A percentile compares a stretch with the other conserved stretches of the same genome.
Evolutionary conservation across 2,113 vertebrate genomes (phyloP).

Genomic region (Barnardius zonarius): DNA sequence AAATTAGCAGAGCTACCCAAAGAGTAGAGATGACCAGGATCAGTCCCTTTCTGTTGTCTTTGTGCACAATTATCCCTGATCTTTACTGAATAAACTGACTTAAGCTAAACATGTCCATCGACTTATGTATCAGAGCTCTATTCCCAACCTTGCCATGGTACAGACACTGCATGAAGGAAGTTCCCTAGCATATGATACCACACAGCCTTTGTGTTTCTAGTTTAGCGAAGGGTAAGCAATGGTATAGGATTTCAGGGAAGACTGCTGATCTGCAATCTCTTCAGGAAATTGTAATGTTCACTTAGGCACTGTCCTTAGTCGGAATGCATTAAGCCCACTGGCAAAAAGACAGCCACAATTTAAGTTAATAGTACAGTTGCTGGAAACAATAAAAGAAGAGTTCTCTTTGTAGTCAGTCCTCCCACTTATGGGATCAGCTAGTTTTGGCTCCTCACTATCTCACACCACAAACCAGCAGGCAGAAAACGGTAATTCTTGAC

Average conservation of each 20-base stretch:
- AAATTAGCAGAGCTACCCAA: background rate
- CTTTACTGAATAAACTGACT: constrained; percentile 12
- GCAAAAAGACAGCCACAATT: constrained; percentile 64
- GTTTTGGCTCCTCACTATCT: background rate
- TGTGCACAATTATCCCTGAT: background rate
- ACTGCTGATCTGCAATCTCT: constrained; percentile 64
- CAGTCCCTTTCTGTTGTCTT: background rate
- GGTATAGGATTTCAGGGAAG: constrained; percentile 39
- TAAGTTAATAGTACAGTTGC: constrained; percentile 68
- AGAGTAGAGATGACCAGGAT: background rate
- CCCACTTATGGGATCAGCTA: constrained; percentile 22
- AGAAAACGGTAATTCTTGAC: constrained; percentile 2
- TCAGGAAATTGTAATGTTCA: constrained; percentile 72
- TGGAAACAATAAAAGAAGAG: constrained; percentile 59
- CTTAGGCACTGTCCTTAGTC: constrained; percentile 64
- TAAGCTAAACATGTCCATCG: background rate
- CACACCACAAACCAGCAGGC: background rate
- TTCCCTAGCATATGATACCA: background rate
- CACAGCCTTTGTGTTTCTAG: background rate
- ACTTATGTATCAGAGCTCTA: background rate
- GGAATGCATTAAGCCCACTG: constrained; percentile 67
- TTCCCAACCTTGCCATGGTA: background rate
- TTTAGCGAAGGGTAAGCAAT: constrained; percentile 14
- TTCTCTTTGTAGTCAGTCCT: constrained; percentile 34
- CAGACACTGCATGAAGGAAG: background rate